Base-by-base conservation (phyloP, 2,797 vertebrate species). In the Myotis pilosus region DNA sequence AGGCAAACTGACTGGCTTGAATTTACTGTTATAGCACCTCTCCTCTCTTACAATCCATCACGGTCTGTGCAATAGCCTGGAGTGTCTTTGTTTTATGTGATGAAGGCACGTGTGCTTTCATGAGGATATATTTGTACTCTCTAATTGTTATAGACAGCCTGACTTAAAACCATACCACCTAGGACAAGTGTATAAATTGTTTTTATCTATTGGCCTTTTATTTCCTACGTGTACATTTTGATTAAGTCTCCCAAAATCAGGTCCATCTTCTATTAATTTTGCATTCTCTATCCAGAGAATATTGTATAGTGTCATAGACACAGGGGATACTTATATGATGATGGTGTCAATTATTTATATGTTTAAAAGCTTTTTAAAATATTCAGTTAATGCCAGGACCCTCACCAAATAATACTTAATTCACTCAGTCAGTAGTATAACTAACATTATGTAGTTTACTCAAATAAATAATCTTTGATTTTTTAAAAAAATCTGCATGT, bases 111-210 rank as follows among this genome's bases (percentile, higher is more conserved):
- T 78, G 10, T 85, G 23, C 28, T 62, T 80, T 89, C 87, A 57
- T 69, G 53, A 90, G 76, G 17, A 44, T 66, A 51, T 90, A 82
- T 96, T 79, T 96, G 16, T 79, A 92, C 62, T 85, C 60, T 90
- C 8, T 68, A 92, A 49, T 41, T 8, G 0, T 80, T 80, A 41
- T 71, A 47, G 80, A 49, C n/a, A 28, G 6, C 19, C 33, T 89
- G 47, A 64, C 51, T 92, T 95, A 79, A 89, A 95, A 64, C 28
- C 28, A 53, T 86, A 68, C 6, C 3, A 30, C 23, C 62, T 62
- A 44, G 44, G 82, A 74, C 36, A 79, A 76, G 92, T 71, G 19
- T 87, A 64, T 36, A 72, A 28, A 51, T 71, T 2, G 1, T 44
- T 78, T 87, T 91, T 38, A 41, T 91, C 16, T 80, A 30, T 57